Evolutionary conservation across 1,140 invertebrate species (phyloP), one percentile per base, ranked within the genome.

Genomic region (Drosophila kanapiae): DNA sequence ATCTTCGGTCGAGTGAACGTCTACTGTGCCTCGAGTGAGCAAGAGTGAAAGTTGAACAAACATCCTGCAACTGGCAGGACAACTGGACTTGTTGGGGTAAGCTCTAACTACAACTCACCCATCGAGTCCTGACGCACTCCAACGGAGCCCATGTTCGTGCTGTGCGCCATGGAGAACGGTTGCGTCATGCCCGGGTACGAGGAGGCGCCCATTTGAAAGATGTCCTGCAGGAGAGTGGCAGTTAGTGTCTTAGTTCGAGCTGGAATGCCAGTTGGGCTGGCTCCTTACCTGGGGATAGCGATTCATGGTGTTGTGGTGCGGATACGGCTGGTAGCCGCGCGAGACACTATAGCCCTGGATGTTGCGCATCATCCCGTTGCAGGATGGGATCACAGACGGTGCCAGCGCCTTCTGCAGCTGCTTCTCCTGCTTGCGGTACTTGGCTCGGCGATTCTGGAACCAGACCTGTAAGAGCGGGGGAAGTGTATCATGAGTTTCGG

Each of bases 391-490:
- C 74, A 98, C 96, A 57, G 97, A 97, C 42, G 97, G 97, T 51
- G 97, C 97, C 59, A 98, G 93, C 38, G 97, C 97, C 93, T 99
- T 99, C 93, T 99, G 98, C 75, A 99, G 94, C 93, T 99, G 98
- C 93, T 99, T 99, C 93, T 99, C 98, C 92, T 99, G 98, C 94
- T 99, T 99, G 75, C 98, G 95, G 93, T 99, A 99, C 94, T 99
- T 99, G 80, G 98, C 98, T 92, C 98, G 96, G 82, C 98, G 95
- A 93, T 99, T 99, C 95, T 99, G 98, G 95, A 99, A 99, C 98
- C 92, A 93, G 76, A 93, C 92, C 92, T 93, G 72, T 37, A 90
- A 76, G 18, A 42, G 35, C 16, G 48, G n/a, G 23, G 16, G 29
- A 43, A 42, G 6, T 40, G 8, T 35, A 31, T 42, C 13, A 11